Conservation (phyloP, 30 jellyfish, hydroid and myxozoan species). For the Hydra vulgaris region DNA sequence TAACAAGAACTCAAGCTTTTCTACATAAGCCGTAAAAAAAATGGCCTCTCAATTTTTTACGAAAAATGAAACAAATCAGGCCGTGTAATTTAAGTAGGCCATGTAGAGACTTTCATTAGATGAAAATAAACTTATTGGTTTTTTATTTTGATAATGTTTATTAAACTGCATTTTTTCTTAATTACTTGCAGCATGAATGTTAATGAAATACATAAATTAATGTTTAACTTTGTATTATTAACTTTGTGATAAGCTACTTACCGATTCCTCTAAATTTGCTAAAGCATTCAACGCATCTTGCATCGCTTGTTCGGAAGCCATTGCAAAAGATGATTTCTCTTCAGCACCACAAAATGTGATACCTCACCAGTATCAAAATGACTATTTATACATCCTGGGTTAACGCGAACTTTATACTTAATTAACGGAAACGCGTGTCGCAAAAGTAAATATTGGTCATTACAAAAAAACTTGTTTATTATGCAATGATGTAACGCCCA, state of each 20-base stretch:
- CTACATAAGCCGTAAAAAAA: no score
- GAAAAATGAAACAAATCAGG: not conserved
- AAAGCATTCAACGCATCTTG: slow-evolving; percentile 4
- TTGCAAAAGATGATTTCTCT: not conserved
- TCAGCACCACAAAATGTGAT: not conserved
- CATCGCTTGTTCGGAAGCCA: slow-evolving; percentile 5
- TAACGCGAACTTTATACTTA: not conserved
- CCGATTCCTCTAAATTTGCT: not conserved
- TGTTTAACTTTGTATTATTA: not conserved
- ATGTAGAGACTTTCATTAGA: not conserved
- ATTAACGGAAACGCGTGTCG: not conserved
- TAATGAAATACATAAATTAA: not conserved
- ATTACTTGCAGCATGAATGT: not conserved
- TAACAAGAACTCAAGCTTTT: no score
- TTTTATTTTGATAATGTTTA: not conserved
- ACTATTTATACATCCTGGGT: not conserved
- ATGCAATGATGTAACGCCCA: not conserved
- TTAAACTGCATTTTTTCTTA: not conserved
- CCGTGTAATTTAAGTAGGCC: not conserved
- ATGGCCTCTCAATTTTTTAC: not conserved
- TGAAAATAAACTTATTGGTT: not conserved
- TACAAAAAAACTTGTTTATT: not conserved
- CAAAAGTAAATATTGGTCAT: not conserved
- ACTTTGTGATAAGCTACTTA: not conserved
- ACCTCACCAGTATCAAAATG: not conserved